A percentile compares a stretch with the other conserved stretches of the same genome.
Conservation (phyloP, 2,888 invertebrate species). For the Eupsilia transversa region DNA sequence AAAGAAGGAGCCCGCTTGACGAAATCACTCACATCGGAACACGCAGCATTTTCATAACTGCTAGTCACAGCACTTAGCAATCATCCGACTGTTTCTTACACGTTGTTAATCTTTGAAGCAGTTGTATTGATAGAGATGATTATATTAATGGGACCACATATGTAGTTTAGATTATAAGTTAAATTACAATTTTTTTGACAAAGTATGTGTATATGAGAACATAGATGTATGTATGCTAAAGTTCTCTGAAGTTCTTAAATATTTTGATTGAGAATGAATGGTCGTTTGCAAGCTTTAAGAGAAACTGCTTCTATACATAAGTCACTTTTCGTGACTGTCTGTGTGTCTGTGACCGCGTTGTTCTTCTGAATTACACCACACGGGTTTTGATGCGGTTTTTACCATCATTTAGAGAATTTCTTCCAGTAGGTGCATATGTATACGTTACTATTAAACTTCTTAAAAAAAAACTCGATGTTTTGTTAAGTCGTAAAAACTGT, state of each 20-base stretch:
- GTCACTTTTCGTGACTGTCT: too few relatives aligned
- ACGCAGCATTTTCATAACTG: background rate
- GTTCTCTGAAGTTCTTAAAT: background rate
- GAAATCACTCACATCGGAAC: background rate
- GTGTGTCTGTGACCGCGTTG: too few relatives aligned
- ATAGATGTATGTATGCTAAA: background rate
- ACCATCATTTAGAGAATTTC: too few relatives aligned
- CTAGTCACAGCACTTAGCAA: background rate
- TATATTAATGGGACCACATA: background rate
- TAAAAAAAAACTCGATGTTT: too few relatives aligned
- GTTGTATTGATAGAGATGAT: background rate
- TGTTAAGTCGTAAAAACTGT: too few relatives aligned
- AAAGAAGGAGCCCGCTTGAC: background rate
- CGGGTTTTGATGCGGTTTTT: too few relatives aligned
- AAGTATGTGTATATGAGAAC: background rate
- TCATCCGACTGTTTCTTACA: background rate
- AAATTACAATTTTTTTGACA: too few relatives aligned
- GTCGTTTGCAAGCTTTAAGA: background rate
- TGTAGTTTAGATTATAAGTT: background rate
- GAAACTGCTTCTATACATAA: too few relatives aligned
- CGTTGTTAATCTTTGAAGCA: background rate
- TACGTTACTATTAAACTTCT: too few relatives aligned
- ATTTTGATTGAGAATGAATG: too few relatives aligned
- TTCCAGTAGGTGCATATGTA: too few relatives aligned
- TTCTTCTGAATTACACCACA: too few relatives aligned